These are phyloP conservation scores for Rhyacophila brunnea DNA, from an alignment of 1,140 invertebrate species.

Conservation along the genomic window DNA sequence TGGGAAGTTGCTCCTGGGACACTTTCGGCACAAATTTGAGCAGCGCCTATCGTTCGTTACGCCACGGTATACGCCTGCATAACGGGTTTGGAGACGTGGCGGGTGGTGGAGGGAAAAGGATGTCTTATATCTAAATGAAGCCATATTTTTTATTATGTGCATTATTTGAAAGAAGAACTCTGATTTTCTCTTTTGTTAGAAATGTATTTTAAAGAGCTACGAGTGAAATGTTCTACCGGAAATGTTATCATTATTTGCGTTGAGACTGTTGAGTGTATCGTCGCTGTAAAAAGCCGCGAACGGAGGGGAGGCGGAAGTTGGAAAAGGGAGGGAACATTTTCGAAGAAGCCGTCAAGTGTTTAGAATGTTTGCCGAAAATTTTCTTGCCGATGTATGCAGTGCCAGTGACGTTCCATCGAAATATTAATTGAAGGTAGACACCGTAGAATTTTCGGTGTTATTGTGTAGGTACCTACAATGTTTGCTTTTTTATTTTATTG, in stretches of 20 bases:
- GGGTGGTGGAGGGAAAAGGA: not conserved
- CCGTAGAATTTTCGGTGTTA: too few relatives aligned
- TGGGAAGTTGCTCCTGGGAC: too few relatives aligned
- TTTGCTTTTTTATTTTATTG: too few relatives aligned
- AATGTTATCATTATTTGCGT: slow-evolving; percentile 23
- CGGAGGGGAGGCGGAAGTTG: slow-evolving; percentile 1
- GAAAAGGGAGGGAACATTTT: not conserved
- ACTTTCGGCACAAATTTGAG: too few relatives aligned
- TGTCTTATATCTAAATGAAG: not conserved
- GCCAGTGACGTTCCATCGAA: too few relatives aligned
- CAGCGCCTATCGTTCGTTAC: too few relatives aligned
- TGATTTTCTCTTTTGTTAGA: not conserved
- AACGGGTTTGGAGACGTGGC: too few relatives aligned
- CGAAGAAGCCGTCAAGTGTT: not conserved
- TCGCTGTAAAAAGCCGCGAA: slow-evolving; percentile 4
- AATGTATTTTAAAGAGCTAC: not conserved
- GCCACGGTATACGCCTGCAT: too few relatives aligned
- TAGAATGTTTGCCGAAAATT: not conserved
- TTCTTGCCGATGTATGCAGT: too few relatives aligned
- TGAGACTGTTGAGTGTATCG: slow-evolving; percentile 10
- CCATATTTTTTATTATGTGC: not conserved
- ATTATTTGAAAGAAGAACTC: not conserved
- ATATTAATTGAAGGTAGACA: too few relatives aligned
- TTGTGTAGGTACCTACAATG: too few relatives aligned
- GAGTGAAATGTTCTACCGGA: slow-evolving; percentile 20